Evolutionary conservation across 2,888 invertebrate species (phyloP).

Genomic region (Stratiomys singularior): DNA sequence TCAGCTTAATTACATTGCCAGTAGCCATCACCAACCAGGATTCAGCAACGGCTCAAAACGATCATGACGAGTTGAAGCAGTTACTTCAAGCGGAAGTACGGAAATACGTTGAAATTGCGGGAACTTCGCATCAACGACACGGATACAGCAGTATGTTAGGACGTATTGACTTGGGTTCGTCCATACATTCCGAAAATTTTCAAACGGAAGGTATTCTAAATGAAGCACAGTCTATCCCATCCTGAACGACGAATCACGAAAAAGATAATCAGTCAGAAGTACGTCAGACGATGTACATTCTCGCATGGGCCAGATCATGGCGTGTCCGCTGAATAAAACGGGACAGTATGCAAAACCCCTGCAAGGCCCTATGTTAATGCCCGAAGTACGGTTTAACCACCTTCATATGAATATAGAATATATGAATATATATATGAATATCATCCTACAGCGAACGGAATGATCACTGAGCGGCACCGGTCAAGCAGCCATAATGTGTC

Average conservation of each 20-base stretch:
- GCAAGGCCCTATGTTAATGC: too few relatives aligned
- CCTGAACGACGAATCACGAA: constrained; percentile 25
- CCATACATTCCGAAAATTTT: constrained; percentile 51
- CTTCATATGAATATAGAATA: too few relatives aligned
- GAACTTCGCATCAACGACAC: constrained; percentile 22
- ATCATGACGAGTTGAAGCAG: constrained; percentile 45
- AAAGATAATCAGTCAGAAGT: constrained; percentile 36
- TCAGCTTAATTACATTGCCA: background rate
- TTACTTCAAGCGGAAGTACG: background rate
- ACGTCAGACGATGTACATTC: constrained; percentile 39
- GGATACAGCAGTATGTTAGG: constrained; percentile 45
- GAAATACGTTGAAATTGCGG: background rate
- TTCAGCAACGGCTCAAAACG: constrained; percentile 46
- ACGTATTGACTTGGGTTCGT: constrained; percentile 38
- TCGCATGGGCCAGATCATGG: constrained; percentile 10
- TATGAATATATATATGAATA: too few relatives aligned
- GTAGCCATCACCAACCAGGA: constrained; percentile 46
- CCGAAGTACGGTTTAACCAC: too few relatives aligned
- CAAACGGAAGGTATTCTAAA: constrained; percentile 47
- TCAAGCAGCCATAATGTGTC: too few relatives aligned
- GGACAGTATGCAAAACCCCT: too few relatives aligned
- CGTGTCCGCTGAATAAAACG: too few relatives aligned
- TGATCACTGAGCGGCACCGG: too few relatives aligned
- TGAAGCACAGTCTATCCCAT: constrained; percentile 50
- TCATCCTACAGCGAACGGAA: too few relatives aligned